Percentiles rank a stretch among this genome's conserved stretches.
phyloP scores from a whole-genome alignment of 2,888 invertebrate species.

The Euphydryas editha region DNA sequence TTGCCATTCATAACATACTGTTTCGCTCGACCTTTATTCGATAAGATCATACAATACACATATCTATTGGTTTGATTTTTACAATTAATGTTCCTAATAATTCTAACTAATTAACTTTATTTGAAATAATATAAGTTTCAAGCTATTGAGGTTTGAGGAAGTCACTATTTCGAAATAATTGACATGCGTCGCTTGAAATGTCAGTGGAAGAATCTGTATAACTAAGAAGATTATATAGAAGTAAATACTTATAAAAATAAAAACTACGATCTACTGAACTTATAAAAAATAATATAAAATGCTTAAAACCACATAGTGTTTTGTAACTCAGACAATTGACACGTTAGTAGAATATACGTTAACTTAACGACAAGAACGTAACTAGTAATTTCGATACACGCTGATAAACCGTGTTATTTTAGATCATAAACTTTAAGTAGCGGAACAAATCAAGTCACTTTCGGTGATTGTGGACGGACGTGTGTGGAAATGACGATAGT shows the following conservation, averaged over 20 bases:
- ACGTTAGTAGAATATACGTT: constrained; percentile 11
- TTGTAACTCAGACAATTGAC: not conserved
- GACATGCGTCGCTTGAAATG: no score
- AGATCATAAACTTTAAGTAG: constrained; percentile 59
- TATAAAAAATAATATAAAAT: no score
- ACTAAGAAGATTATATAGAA: no score
- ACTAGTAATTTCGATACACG: constrained; percentile 40
- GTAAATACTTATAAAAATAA: no score
- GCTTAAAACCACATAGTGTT: not conserved
- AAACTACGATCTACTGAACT: no score
- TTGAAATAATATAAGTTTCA: not conserved
- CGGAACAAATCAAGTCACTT: constrained; percentile 50
- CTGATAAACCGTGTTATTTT: constrained; percentile 48
- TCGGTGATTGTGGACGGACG: constrained; percentile 35
- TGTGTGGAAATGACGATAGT: constrained; percentile 38
- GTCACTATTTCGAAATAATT: no score
- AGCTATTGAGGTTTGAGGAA: no score
- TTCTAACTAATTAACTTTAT: not conserved
- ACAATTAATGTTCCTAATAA: not conserved
- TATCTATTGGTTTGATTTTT: not conserved
- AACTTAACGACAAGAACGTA: constrained; percentile 1
- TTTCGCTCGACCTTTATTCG: constrained; percentile 29
- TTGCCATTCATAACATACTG: constrained; percentile 36
- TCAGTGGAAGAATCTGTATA: no score
- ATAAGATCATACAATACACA: constrained; percentile 1